Percentiles rank a stretch among this genome's conserved stretches.
These are phyloP conservation scores for Isurus oxyrinchus DNA, from an alignment of 2,113 vertebrate species.

Conservation along the genomic window DNA sequence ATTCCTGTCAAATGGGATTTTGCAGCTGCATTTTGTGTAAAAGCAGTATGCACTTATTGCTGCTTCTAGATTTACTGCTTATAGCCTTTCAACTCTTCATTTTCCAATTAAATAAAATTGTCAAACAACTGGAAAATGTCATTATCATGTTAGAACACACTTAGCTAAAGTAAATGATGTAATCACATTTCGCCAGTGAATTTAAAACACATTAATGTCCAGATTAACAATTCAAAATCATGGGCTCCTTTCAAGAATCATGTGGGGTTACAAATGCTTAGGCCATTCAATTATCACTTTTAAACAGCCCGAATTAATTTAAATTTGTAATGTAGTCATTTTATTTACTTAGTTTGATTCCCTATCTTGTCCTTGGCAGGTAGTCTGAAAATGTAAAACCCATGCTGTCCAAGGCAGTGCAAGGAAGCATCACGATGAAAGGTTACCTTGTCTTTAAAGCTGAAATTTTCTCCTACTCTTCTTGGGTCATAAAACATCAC, in stretches of 20 bases:
- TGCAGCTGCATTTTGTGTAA: neutral
- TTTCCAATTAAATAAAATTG: slow-evolving; percentile 31
- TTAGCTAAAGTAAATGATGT: slow-evolving; percentile 3
- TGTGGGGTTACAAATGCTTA: slow-evolving; percentile 20
- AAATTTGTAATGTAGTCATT: slow-evolving; percentile 13
- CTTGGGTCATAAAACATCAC: neutral
- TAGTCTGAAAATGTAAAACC: too few species aligned
- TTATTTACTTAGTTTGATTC: slow-evolving; percentile 21
- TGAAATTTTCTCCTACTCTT: neutral
- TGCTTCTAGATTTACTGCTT: neutral
- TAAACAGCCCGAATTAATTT: neutral
- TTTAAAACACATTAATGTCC: slow-evolving; percentile 9
- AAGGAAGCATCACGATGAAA: neutral
- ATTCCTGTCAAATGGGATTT: neutral
- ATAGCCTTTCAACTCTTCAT: neutral
- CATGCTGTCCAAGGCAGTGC: neutral
- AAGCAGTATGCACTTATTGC: neutral
- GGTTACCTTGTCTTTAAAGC: neutral
- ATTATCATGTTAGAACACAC: slow-evolving; percentile 4
- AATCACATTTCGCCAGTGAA: neutral
- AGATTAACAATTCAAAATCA: slow-evolving; percentile 6
- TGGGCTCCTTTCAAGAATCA: slow-evolving; percentile 13
- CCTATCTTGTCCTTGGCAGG: slow-evolving; percentile 29
- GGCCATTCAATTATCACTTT: slow-evolving; percentile 23
- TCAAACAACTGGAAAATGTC: neutral